phyloP scores from a whole-genome alignment of 2,888 invertebrate species.

The Amiota minor region DNA sequence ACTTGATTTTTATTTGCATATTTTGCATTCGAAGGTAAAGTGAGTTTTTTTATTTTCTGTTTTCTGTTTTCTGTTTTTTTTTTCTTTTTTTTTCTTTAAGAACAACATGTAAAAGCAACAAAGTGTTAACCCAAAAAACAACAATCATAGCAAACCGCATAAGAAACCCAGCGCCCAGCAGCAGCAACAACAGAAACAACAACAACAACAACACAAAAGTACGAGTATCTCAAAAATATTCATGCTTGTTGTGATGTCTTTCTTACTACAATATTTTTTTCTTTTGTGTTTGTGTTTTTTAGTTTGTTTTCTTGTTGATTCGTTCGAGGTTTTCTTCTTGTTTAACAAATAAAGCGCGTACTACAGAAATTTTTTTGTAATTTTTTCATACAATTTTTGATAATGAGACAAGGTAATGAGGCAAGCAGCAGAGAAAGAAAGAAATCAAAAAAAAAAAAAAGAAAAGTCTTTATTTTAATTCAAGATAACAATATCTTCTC shows the following conservation, averaged over 20 bases:
- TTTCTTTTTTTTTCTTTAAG: not conserved
- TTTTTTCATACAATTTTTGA: constrained; percentile 28
- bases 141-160: constrained; percentile 13
- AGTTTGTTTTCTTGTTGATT: constrained; percentile 56
- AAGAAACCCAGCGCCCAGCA: constrained; percentile 34
- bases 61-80: no score
- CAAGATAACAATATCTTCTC: constrained; percentile 49
- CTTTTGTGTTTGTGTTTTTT: constrained; percentile 44
- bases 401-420: constrained; percentile 16
- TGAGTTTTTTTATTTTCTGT: no score
- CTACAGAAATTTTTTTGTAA: constrained; percentile 36
- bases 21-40: constrained; percentile 62
- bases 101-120: constrained; percentile 7
- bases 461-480: constrained; percentile 45
- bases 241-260: constrained; percentile 56
- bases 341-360: constrained; percentile 29
- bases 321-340: constrained; percentile 34
- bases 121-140: constrained; percentile 7
- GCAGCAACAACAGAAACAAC: constrained; percentile 45
- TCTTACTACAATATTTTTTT: constrained; percentile 62
- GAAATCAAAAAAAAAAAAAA: constrained; percentile 53
- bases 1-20: constrained; percentile 45
- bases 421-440: constrained; percentile 16
- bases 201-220: constrained; percentile 43
- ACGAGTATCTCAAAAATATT: constrained; percentile 62